Evolutionary conservation across 1,140 invertebrate species (phyloP), one percentile per base, ranked within the genome.

Genomic region (Branchinecta lindahli): DNA sequence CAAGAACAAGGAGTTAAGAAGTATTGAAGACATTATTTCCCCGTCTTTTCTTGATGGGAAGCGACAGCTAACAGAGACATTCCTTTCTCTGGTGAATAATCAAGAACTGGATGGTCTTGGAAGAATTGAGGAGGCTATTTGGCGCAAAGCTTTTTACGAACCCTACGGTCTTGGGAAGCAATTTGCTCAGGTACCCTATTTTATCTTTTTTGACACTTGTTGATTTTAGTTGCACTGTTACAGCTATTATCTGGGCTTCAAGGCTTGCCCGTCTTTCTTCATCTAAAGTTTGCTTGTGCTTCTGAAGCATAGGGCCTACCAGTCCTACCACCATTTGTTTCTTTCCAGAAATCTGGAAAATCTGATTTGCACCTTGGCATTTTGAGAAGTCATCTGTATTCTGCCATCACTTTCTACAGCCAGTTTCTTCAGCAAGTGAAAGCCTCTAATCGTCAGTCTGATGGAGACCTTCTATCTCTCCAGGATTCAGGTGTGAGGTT

Each of bases 101-200:
- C 52, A 61, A 20, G 52, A 61, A 61, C 6, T 61, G 52, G 52
- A 61, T 61, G 52, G 52, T 15, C 52, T 61, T 61, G 52, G 52
- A 61, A 61, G 52, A 61, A 61, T 61, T 15, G 52, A 61, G 18
- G 52, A 61, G 18, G 52, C 52, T 15, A 20, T 61, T 20, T 61
- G 52, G 52, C 52, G 52, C 18, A 61, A 61, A 61, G 52, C 52
- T 15, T 61, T 61, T 6, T 61, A 61, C 18, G 52, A 61, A 6
- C 52, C 52, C 12, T 61, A 61, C 52, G 6, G 12, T 15, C 52
- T 61, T 61, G 52, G 52, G 52, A 61, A 61, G 52, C 52, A 61
- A 20, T 61, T 61, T 61, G 12, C 18, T 15, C 52, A 15, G 52
- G 52, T 61, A 33, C 33, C 33, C 33, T 33, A 1, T 33, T 33